Percentiles rank a stretch among this genome's conserved stretches.
These are phyloP conservation scores for Ruditapes philippinarum DNA, from an alignment of 1,140 invertebrate genomes.

Conservation along the genomic window DNA sequence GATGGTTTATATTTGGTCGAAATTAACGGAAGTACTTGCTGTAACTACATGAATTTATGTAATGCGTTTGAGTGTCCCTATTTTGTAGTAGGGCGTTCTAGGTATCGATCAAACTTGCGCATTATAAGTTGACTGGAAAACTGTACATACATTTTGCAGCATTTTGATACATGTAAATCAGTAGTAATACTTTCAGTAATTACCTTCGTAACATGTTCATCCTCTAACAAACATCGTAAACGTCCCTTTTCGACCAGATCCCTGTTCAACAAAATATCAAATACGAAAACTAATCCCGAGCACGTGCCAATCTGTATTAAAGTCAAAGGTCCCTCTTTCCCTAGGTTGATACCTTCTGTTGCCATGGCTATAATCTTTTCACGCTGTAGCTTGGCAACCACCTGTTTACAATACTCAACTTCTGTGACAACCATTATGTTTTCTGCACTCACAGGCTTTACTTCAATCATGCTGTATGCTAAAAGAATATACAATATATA, in stretches of 20 bases:
- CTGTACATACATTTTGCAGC: too few species aligned
- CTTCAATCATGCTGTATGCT: slow-evolving; percentile 44
- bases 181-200: too few species aligned
- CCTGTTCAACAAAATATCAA: slow-evolving; percentile 51
- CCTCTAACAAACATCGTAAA: slow-evolving; percentile 24
- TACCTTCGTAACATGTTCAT: slow-evolving; percentile 53
- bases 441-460: slow-evolving; percentile 18
- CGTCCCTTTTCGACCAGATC: slow-evolving; percentile 33
- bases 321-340: slow-evolving; percentile 57
- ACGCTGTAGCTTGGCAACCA: slow-evolving; percentile 50
- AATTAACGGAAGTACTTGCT: too few species aligned
- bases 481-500: too few species aligned
- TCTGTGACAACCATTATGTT: slow-evolving; percentile 33
- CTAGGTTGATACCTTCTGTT: slow-evolving; percentile 60
- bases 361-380: slow-evolving; percentile 62
- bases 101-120: too few species aligned
- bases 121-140: too few species aligned
- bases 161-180: too few species aligned
- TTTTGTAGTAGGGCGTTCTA: too few species aligned
- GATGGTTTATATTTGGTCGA: too few species aligned
- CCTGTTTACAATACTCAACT: slow-evolving; percentile 24
- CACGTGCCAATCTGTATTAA: slow-evolving; percentile 64
- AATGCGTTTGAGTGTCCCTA: too few species aligned
- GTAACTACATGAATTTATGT: too few species aligned
- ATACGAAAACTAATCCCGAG: slow-evolving; percentile 49